A percentile compares a stretch with the other conserved stretches of the same genome.
These are phyloP conservation scores for Conchocele bisecta DNA, from an alignment of 2,888 invertebrate genomes.

Conservation along the genomic window DNA sequence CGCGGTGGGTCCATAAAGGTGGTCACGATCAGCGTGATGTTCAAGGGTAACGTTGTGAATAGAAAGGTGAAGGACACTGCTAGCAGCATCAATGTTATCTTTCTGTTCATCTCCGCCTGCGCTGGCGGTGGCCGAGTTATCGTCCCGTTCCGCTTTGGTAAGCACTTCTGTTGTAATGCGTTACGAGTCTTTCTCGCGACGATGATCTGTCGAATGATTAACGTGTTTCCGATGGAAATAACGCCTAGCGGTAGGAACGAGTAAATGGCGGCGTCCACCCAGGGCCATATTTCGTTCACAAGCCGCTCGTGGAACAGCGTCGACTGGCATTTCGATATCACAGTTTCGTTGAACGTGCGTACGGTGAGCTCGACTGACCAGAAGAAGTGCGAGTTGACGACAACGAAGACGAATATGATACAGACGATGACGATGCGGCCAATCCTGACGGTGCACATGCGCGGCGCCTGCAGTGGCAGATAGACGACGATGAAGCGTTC, in stretches of 20 bases:
- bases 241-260: conserved; percentile 78
- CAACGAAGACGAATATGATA: conserved; percentile 53
- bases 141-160: conserved; percentile 8
- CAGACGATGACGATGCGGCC: conserved; percentile 64
- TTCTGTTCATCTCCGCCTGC: conserved; percentile 59
- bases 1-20: conserved; percentile 46
- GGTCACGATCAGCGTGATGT: conserved; percentile 67
- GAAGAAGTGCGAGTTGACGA: conserved; percentile 70
- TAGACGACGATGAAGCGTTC: conserved; percentile 75
- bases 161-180: conserved; percentile 34
- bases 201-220: conserved; percentile 56
- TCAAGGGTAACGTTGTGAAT: conserved; percentile 77
- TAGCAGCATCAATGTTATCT: conserved; percentile 79
- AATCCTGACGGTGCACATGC: conserved; percentile 64
- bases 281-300: conserved; percentile 75
- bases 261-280: conserved; percentile 79
- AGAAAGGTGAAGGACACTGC: conserved; percentile 79
- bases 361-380: conserved; percentile 64
- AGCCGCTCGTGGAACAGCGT: conserved; percentile 50
- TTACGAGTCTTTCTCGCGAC: conserved; percentile 37
- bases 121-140: background rate
- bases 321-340: conserved; percentile 54
- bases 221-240: conserved; percentile 60
- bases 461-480: conserved; percentile 69
- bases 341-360: conserved; percentile 22